phyloP scores from a whole-genome alignment of 1,140 invertebrate genomes.

The Lysiphlebus fabarum region DNA sequence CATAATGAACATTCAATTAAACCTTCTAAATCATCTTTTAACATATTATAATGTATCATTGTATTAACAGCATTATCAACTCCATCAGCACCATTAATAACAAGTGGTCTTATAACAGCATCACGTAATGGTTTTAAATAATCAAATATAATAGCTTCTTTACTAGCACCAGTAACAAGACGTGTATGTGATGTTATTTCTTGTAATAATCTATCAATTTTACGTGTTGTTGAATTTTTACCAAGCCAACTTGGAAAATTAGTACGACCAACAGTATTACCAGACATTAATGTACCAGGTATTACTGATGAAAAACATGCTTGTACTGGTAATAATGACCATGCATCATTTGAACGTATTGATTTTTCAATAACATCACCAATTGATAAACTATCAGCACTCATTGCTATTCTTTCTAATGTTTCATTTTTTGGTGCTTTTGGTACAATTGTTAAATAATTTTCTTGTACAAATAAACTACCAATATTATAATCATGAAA shows the following conservation, averaged over 20 bases:
- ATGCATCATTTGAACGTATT: slow-evolving; percentile 76
- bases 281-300: slow-evolving; percentile 82
- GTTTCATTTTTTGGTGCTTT: slow-evolving; percentile 62
- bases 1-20: slow-evolving; percentile 81
- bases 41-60: slow-evolving; percentile 79
- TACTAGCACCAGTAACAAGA: slow-evolving; percentile 66
- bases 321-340: slow-evolving; percentile 89
- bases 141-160: slow-evolving; percentile 76
- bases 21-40: slow-evolving; percentile 87
- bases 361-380: slow-evolving; percentile 82
- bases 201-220: slow-evolving; percentile 67
- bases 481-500: slow-evolving; percentile 96
- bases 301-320: slow-evolving; percentile 89
- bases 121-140: slow-evolving; percentile 74
- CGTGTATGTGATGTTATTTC: slow-evolving; percentile 46
- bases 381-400: slow-evolving; percentile 79
- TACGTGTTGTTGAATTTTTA: slow-evolving; percentile 83
- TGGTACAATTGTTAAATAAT: slow-evolving; percentile 80
- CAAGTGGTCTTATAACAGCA: slow-evolving; percentile 71
- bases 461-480: slow-evolving; percentile 96
- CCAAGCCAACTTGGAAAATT: slow-evolving; percentile 95
- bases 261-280: slow-evolving; percentile 72
- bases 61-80: slow-evolving; percentile 70
- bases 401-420: slow-evolving; percentile 69
- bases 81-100: slow-evolving; percentile 66